phyloP scores from a whole-genome alignment of 2,113 vertebrate genomes.

The Asarcornis scutulata region DNA sequence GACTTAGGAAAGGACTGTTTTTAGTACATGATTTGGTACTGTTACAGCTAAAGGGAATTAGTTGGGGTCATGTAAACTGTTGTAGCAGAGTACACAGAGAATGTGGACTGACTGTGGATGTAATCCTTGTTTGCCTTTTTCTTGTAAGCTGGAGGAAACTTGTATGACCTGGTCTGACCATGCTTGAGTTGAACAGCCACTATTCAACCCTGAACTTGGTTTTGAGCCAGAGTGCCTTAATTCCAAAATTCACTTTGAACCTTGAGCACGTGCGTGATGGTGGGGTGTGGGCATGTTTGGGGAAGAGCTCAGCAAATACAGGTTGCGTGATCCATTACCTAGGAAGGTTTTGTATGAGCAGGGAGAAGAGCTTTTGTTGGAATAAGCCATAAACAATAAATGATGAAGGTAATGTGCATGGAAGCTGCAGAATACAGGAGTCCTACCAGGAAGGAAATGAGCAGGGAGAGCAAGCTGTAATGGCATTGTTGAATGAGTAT shows the following conservation, averaged over 20 bases:
- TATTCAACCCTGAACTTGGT: background rate
- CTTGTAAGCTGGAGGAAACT: background rate
- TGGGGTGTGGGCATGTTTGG: background rate
- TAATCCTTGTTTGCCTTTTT: background rate
- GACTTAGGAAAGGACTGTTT: background rate
- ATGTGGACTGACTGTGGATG: background rate
- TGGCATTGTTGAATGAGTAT: background rate
- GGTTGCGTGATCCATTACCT: background rate
- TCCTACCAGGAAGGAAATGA: background rate
- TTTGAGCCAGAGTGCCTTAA: background rate
- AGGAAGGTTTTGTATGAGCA: background rate
- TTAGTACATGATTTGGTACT: background rate
- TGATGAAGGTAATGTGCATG: background rate
- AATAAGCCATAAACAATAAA: background rate
- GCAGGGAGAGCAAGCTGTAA: background rate
- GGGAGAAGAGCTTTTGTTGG: background rate
- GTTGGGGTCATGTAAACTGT: background rate
- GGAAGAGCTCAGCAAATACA: background rate
- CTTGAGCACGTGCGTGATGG: background rate
- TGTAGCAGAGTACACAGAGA: background rate
- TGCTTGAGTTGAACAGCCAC: background rate
- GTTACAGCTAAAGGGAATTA: background rate
- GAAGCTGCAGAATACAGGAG: background rate
- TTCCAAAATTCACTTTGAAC: background rate
- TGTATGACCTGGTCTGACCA: background rate